phyloP scores from a whole-genome alignment of 2,797 vertebrate species.

The Halcyon smyrnensis region DNA sequence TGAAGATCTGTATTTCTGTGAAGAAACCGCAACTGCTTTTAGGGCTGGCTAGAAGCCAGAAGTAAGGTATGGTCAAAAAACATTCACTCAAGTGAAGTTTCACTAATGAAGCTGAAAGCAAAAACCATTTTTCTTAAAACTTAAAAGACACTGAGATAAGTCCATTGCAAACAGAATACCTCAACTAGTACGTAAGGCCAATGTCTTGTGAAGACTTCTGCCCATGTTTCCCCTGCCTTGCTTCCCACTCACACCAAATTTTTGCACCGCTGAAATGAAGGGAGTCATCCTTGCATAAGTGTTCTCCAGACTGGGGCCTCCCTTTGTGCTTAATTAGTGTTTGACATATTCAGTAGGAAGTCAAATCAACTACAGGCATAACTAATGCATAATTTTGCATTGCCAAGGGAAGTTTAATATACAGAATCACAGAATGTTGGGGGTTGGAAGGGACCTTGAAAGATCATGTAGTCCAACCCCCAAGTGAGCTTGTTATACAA shows the following conservation, averaged over 20 bases:
- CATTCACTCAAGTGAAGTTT: slow-evolving; percentile 14
- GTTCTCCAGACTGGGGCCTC: neutral
- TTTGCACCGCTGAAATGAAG: neutral
- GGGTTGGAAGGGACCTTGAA: too few relatives aligned
- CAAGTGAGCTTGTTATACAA: neutral
- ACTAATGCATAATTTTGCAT: neutral
- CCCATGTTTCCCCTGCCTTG: neutral
- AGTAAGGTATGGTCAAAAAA: slow-evolving; percentile 37
- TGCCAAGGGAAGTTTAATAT: slow-evolving; percentile 33
- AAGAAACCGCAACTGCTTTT: slow-evolving; percentile 49
- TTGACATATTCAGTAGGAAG: slow-evolving; percentile 13
- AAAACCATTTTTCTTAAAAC: slow-evolving; percentile 1
- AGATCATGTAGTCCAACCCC: too few relatives aligned
- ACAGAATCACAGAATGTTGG: neutral
- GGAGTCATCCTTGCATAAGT: neutral
- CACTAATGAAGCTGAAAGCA: slow-evolving; percentile 43
- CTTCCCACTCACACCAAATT: neutral
- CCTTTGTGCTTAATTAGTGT: slow-evolving; percentile 1
- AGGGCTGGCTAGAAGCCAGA: slow-evolving; percentile 27
- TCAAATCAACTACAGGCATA: neutral
- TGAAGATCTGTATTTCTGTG: slow-evolving; percentile 69
- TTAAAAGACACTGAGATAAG: neutral
- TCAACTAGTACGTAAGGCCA: neutral
- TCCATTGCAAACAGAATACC: neutral
- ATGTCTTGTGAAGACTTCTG: neutral